phyloP scores from a whole-genome alignment of 2,888 invertebrate genomes.

The Metacarcinus magister region DNA sequence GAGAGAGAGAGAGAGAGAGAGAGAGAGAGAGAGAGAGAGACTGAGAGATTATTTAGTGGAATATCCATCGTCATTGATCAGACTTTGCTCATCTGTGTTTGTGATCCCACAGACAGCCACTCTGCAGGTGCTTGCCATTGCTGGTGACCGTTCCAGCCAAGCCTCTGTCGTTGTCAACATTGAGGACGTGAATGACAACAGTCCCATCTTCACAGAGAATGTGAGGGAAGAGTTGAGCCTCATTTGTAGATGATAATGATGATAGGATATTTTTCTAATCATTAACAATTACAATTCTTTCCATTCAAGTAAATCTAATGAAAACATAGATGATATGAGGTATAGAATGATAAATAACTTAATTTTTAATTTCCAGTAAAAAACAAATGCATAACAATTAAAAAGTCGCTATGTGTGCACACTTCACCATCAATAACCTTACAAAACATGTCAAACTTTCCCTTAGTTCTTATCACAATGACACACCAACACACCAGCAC shows the following conservation, averaged over 20 bases:
- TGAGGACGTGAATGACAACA: conserved; percentile 91
- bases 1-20: no score
- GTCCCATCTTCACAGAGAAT: conserved; percentile 88
- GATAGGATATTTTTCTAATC: background rate
- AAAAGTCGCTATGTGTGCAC: background rate
- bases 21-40: background rate
- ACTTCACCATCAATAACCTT: background rate
- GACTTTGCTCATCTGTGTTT: background rate
- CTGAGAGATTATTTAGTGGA: background rate
- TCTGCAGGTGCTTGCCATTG: conserved; percentile 86
- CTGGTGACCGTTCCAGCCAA: conserved; percentile 85
- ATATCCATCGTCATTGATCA: background rate
- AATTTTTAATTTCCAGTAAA: background rate
- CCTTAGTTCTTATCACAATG: background rate
- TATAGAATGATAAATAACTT: background rate
- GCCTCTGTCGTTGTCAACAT: conserved; percentile 90
- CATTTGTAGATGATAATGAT: background rate
- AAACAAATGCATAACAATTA: background rate
- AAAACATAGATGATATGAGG: background rate
- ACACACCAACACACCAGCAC: background rate
- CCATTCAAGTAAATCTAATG: background rate
- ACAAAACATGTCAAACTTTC: background rate
- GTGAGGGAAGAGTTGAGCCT: conserved; percentile 84
- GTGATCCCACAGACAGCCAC: conserved; percentile 84
- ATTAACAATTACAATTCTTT: background rate